These are phyloP conservation scores for Ophion ellenae DNA, from an alignment of 2,888 invertebrate genomes.

Conservation along the genomic window DNA sequence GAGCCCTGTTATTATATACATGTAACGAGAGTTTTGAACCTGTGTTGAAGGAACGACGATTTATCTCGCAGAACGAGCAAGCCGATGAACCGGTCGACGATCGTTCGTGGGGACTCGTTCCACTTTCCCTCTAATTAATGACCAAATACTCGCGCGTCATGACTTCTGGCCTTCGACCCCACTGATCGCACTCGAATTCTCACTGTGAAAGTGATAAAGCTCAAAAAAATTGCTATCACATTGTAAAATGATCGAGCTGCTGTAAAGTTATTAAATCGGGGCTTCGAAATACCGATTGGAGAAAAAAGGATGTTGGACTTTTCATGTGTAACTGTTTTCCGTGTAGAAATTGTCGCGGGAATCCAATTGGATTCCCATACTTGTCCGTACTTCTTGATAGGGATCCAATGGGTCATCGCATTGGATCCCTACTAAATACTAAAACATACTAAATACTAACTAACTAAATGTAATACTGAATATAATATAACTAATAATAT, in stretches of 20 bases:
- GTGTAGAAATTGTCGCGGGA: too few species aligned
- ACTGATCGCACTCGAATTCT: slow-evolving; percentile 18
- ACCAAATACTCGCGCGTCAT: slow-evolving; percentile 34
- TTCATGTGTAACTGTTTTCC: too few species aligned
- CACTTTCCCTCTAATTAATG: slow-evolving; percentile 74
- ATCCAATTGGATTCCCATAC: too few species aligned
- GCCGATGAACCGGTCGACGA: slow-evolving; percentile 53
- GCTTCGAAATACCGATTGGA: not conserved
- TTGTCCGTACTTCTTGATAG: too few species aligned
- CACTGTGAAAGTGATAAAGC: slow-evolving; percentile 9
- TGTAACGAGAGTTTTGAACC: slow-evolving; percentile 47
- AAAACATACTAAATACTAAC: too few species aligned
- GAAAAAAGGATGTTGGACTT: not conserved
- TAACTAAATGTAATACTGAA: too few species aligned
- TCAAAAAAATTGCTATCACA: not conserved
- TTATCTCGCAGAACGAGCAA: slow-evolving; percentile 49
- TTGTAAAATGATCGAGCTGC: slow-evolving; percentile 28
- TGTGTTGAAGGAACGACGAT: slow-evolving; percentile 37
- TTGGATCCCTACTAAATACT: too few species aligned
- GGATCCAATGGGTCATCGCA: too few species aligned
- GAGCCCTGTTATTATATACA: slow-evolving; percentile 22
- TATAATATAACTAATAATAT: too few species aligned
- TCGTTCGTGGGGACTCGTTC: slow-evolving; percentile 63
- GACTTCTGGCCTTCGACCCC: slow-evolving; percentile 43
- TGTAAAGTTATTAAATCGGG: not conserved